Percentiles rank a stretch among this genome's conserved stretches.
Evolutionary conservation across 2,888 invertebrate species (phyloP).

Genomic region (Bombylius major): DNA sequence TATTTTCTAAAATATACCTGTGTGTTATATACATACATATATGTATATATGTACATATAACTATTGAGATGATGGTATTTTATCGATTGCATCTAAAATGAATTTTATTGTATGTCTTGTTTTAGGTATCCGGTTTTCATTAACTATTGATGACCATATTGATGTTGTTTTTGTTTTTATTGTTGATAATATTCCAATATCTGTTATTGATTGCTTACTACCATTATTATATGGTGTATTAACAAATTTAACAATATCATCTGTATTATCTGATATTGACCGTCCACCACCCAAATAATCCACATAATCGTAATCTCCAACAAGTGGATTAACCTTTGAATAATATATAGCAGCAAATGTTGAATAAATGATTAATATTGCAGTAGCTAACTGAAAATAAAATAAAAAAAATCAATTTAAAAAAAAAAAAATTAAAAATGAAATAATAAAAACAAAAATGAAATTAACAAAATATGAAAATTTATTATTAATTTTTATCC

Average conservation of each 20-base stretch:
- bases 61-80: slow-evolving; percentile 18
- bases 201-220: background rate
- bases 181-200: background rate
- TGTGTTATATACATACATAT: too few relatives aligned
- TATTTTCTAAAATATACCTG: too few relatives aligned
- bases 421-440: background rate
- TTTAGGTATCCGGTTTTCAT: slow-evolving; percentile 27
- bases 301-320: slow-evolving; percentile 65
- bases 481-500: background rate
- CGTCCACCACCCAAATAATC: slow-evolving; percentile 58
- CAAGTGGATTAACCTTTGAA: slow-evolving; percentile 72
- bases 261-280: slow-evolving; percentile 36
- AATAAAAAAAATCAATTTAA: too few relatives aligned
- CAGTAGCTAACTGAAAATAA: slow-evolving; percentile 57
- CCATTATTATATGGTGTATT: slow-evolving; percentile 15
- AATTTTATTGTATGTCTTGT: slow-evolving; percentile 31
- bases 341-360: slow-evolving; percentile 78
- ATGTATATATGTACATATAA: too few relatives aligned
- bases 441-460: background rate
- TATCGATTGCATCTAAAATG: slow-evolving; percentile 35
- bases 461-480: background rate
- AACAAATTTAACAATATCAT: slow-evolving; percentile 32
- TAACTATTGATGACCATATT: slow-evolving; percentile 11
- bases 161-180: slow-evolving; percentile 2
- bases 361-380: slow-evolving; percentile 66